Evolutionary conservation across 2,888 invertebrate genomes (phyloP).

Genomic region (Heterodera filipjevi): DNA sequence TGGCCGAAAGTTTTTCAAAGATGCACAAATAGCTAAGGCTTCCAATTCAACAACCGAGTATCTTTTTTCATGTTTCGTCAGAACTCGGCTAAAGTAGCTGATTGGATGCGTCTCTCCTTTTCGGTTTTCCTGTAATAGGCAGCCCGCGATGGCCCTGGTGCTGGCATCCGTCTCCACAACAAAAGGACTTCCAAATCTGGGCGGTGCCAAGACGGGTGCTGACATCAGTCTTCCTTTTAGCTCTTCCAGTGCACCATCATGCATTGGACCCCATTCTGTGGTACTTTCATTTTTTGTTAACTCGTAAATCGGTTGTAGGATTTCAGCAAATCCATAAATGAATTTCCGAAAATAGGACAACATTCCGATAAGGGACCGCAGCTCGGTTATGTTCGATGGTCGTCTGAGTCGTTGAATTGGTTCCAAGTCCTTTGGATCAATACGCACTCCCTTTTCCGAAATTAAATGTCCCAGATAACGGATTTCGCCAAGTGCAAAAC

Average conservation of each 20-base stretch:
- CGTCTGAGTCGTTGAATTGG: slow-evolving; percentile 6
- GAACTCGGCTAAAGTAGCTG: slow-evolving; percentile 16
- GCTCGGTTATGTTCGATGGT: slow-evolving; percentile 23
- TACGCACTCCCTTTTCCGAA: slow-evolving; percentile 39
- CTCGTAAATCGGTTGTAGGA: slow-evolving; percentile 40
- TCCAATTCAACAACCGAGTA: slow-evolving; percentile 35
- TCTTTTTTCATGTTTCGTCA: slow-evolving; percentile 36
- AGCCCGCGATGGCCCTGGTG: slow-evolving; percentile 26
- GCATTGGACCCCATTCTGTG: slow-evolving; percentile 12
- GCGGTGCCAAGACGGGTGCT: slow-evolving; percentile 35
- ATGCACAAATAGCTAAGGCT: slow-evolving; percentile 38
- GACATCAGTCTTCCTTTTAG: slow-evolving; percentile 11
- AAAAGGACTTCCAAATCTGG: slow-evolving; percentile 30
- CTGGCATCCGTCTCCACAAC: slow-evolving; percentile 39
- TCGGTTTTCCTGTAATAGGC: slow-evolving; percentile 32
- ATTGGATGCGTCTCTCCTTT: slow-evolving; percentile 36
- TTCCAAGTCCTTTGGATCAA: slow-evolving; percentile 10
- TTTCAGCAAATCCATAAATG: slow-evolving; percentile 41
- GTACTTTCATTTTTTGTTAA: slow-evolving; percentile 30
- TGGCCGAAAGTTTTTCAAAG: slow-evolving; percentile 32
- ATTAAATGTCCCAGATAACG: slow-evolving; percentile 45
- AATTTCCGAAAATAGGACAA: slow-evolving; percentile 44
- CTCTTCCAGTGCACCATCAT: slow-evolving; percentile 31
- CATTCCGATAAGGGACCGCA: slow-evolving; percentile 42
- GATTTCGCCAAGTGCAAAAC: slow-evolving; percentile 39